phyloP scores from a whole-genome alignment of 1,140 invertebrate genomes.

The Lysiphlebus fabarum region DNA sequence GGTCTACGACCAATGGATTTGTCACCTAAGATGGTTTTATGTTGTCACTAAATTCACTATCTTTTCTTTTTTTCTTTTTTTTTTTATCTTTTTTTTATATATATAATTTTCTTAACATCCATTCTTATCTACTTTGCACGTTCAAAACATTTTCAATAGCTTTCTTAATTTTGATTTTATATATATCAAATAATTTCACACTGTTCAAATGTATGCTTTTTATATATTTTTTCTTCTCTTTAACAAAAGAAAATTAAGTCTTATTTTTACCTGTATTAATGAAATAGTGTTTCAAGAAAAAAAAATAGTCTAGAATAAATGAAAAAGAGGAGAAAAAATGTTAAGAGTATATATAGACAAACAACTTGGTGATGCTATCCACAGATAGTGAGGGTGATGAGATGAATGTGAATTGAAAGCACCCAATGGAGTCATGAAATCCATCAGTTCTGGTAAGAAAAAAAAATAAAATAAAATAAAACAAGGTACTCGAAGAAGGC shows the following conservation, averaged over 20 bases:
- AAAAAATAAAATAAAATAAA: neutral
- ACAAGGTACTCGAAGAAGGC: constrained; percentile 1
- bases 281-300: too few relatives aligned
- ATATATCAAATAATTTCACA: too few relatives aligned
- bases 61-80: constrained; percentile 10
- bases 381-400: constrained; percentile 10
- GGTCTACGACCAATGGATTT: constrained; percentile 44
- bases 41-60: constrained; percentile 35
- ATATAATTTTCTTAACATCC: neutral
- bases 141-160: neutral
- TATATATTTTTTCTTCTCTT: too few relatives aligned
- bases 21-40: constrained; percentile 43
- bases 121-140: constrained; percentile 2
- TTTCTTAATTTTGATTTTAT: neutral
- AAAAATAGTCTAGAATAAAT: too few relatives aligned
- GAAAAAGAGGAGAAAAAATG: too few relatives aligned
- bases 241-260: too few relatives aligned
- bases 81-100: constrained; percentile 2
- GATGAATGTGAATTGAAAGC: constrained; percentile 43
- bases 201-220: too few relatives aligned
- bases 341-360: too few relatives aligned
- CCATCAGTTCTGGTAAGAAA: constrained; percentile 36
- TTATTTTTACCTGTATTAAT: too few relatives aligned
- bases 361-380: too few relatives aligned
- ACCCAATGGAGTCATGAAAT: constrained; percentile 48